phyloP scores from a whole-genome alignment of 2,888 invertebrate species.

The Xylophagus ater region DNA sequence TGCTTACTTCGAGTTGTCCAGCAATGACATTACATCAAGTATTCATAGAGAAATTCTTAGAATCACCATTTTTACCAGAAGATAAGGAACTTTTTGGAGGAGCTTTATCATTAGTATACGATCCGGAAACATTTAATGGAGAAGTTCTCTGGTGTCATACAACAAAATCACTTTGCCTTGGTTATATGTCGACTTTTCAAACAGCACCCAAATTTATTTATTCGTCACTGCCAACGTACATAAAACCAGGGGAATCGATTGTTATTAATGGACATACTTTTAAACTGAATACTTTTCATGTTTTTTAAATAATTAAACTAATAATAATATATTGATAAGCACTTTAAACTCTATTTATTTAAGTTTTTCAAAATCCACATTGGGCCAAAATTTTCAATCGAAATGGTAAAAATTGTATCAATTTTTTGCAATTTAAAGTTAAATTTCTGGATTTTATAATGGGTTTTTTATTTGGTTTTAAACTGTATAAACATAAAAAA shows the following conservation, averaged over 20 bases:
- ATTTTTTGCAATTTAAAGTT: too few species aligned
- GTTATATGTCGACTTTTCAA: constrained; percentile 67
- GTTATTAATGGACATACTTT: constrained; percentile 66
- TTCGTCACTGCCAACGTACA: constrained; percentile 53
- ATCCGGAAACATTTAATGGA: constrained; percentile 50
- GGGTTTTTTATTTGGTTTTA: too few species aligned
- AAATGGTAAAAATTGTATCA: too few species aligned
- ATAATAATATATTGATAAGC: too few species aligned
- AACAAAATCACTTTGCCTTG: constrained; percentile 79
- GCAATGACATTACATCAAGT: constrained; percentile 56
- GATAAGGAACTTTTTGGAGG: constrained; percentile 67
- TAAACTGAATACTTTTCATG: too few species aligned
- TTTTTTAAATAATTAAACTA: too few species aligned
- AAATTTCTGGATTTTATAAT: too few species aligned
- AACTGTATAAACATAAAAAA: too few species aligned
- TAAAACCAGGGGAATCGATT: constrained; percentile 52
- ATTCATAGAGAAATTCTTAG: constrained; percentile 64
- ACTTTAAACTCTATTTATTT: too few species aligned
- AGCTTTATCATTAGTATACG: constrained; percentile 57
- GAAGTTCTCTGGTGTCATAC: constrained; percentile 86
- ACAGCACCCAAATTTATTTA: constrained; percentile 61
- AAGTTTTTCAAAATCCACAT: too few species aligned
- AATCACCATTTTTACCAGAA: constrained; percentile 54
- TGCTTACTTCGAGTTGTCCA: constrained; percentile 50
- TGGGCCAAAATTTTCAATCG: too few species aligned